phyloP scores from a whole-genome alignment of 2,888 invertebrate species.

The Pristionchus mayeri region DNA sequence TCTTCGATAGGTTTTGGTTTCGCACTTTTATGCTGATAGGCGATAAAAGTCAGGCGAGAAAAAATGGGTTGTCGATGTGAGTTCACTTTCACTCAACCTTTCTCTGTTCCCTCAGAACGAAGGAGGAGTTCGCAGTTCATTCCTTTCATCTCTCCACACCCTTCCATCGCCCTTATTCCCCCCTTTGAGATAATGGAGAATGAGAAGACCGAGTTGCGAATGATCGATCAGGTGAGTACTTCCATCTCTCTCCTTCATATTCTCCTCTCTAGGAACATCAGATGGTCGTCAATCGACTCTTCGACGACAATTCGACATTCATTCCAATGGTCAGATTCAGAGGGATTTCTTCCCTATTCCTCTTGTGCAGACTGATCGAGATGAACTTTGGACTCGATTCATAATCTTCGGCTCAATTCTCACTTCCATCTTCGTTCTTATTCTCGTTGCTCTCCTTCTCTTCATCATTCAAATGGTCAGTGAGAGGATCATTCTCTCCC shows the following conservation, averaged over 20 bases:
- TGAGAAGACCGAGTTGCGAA: conserved; percentile 19
- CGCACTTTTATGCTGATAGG: background rate
- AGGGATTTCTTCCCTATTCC: background rate
- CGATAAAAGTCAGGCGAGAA: background rate
- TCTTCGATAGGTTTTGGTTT: background rate
- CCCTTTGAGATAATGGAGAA: background rate
- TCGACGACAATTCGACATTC: background rate
- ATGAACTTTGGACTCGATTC: background rate
- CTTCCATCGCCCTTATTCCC: conserved; percentile 26
- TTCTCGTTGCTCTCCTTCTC: background rate
- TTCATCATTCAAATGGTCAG: background rate
- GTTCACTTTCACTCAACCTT: conserved; percentile 17
- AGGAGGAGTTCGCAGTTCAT: conserved; percentile 8
- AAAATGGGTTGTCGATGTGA: background rate
- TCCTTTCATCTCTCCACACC: conserved; percentile 4
- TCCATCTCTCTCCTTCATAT: background rate
- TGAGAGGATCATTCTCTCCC: background rate
- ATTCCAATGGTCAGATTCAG: background rate
- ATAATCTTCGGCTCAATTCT: conserved; percentile 10
- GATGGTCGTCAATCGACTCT: background rate
- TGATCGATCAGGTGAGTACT: background rate
- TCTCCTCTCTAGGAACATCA: background rate
- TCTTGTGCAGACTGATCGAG: background rate
- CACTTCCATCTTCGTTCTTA: background rate
- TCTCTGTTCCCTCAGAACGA: background rate